These are phyloP conservation scores for Luperina nickerlii DNA, from an alignment of 2,888 invertebrate genomes.

Conservation along the genomic window DNA sequence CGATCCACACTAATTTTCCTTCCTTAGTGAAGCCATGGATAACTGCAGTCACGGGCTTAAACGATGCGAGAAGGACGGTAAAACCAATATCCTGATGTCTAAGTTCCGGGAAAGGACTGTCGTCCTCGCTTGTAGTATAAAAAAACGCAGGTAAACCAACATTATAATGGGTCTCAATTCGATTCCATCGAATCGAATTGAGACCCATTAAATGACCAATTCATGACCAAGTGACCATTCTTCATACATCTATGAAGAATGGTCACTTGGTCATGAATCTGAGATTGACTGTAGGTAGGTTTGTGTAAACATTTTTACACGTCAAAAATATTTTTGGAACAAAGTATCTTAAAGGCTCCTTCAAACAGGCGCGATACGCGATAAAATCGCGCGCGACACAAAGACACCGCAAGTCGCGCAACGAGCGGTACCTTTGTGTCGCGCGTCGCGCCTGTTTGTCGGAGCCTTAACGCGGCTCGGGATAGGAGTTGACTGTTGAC, in stretches of 20 bases:
- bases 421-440: too few species aligned
- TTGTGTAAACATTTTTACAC: not conserved
- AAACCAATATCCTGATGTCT: not conserved
- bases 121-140: not conserved
- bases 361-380: too few species aligned
- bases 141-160: not conserved
- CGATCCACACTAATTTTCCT: not conserved
- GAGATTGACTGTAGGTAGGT: too few species aligned
- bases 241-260: too few species aligned
- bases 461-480: too few species aligned
- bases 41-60: not conserved
- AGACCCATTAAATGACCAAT: too few species aligned
- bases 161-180: not conserved
- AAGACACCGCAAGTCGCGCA: too few species aligned
- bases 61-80: not conserved
- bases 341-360: too few species aligned
- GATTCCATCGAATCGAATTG: not conserved
- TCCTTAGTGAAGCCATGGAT: not conserved
- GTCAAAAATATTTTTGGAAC: not conserved
- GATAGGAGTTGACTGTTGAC: not conserved
- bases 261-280: too few species aligned
- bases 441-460: too few species aligned
- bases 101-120: not conserved
- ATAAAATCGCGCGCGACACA: too few species aligned
- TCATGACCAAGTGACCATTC: too few species aligned